A percentile compares a stretch with the other conserved stretches of the same genome.
Conservation (phyloP, 2,888 invertebrate species). For the Epinotia bilunana region DNA sequence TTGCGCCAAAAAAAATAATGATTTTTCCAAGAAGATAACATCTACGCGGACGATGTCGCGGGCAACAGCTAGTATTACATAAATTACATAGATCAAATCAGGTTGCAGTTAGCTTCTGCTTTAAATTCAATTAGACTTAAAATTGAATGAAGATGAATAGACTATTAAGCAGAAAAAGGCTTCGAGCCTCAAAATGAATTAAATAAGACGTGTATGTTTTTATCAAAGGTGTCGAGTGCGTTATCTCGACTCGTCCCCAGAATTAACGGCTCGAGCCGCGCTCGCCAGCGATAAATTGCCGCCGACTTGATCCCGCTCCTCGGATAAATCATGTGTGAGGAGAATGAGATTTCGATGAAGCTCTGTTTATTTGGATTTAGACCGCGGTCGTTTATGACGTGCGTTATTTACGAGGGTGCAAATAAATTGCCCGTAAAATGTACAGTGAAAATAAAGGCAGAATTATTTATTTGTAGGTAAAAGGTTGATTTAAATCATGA, state of each 20-base stretch:
- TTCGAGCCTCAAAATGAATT: background rate
- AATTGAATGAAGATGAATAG: no score
- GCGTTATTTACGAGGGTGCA: constrained; percentile 54
- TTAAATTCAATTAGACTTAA: no score
- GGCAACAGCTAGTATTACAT: no score
- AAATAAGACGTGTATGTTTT: constrained; percentile 45
- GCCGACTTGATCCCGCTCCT: constrained; percentile 70
- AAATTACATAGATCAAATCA: no score
- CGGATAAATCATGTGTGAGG: constrained; percentile 78
- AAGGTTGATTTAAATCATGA: no score
- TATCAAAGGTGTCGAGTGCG: constrained; percentile 66
- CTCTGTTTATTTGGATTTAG: constrained; percentile 56
- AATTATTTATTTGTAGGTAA: no score
- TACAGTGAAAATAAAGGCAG: background rate
- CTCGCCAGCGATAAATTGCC: constrained; percentile 72
- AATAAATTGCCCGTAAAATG: constrained; percentile 33
- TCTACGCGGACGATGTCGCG: no score
- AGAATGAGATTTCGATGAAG: constrained; percentile 74
- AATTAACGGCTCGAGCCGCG: constrained; percentile 69
- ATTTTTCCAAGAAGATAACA: no score
- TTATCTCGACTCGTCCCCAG: constrained; percentile 67
- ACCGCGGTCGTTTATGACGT: constrained; percentile 53
- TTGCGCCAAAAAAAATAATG: no score
- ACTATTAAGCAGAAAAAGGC: no score
- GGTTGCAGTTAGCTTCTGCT: no score